These are phyloP conservation scores for Stramonita haemastoma DNA, from an alignment of 2,888 invertebrate species.

Conservation along the genomic window DNA sequence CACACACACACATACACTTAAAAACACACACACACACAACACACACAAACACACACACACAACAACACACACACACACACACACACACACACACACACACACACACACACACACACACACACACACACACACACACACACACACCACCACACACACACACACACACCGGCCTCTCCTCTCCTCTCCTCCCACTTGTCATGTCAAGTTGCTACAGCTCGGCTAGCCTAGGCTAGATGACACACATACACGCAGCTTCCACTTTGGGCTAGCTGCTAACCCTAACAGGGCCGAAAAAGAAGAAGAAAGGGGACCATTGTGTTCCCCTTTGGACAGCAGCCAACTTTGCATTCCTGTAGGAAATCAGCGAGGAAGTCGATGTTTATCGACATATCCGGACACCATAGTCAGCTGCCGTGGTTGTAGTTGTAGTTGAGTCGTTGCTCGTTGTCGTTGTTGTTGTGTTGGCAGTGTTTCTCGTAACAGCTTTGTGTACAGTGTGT, in stretches of 20 bases:
- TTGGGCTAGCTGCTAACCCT: not conserved
- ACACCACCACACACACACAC: slow-evolving; percentile 6
- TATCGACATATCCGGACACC: not conserved
- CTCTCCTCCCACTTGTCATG: too few species aligned
- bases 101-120: not conserved
- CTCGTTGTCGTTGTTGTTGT: not conserved
- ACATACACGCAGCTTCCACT: not conserved
- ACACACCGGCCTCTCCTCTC: too few species aligned
- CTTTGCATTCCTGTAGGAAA: not conserved
- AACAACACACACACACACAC: too few species aligned
- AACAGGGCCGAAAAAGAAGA: not conserved
- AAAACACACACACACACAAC: not conserved
- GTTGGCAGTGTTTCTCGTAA: not conserved
- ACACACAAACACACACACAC: too few species aligned
- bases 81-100: too few species aligned
- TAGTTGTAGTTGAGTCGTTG: not conserved
- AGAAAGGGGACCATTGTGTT: slow-evolving; percentile 5
- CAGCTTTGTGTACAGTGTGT: not conserved
- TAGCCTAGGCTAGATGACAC: too few species aligned
- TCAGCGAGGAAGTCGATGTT: slow-evolving; percentile 13
- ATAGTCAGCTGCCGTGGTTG: not conserved
- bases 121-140: slow-evolving; percentile 5
- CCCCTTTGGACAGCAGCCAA: not conserved
- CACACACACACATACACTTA: not conserved
- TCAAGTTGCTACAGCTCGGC: too few species aligned